Percentiles rank a stretch among this genome's conserved stretches.
Conservation (phyloP, 2,888 invertebrate genomes). For the Tenthredo notha region DNA sequence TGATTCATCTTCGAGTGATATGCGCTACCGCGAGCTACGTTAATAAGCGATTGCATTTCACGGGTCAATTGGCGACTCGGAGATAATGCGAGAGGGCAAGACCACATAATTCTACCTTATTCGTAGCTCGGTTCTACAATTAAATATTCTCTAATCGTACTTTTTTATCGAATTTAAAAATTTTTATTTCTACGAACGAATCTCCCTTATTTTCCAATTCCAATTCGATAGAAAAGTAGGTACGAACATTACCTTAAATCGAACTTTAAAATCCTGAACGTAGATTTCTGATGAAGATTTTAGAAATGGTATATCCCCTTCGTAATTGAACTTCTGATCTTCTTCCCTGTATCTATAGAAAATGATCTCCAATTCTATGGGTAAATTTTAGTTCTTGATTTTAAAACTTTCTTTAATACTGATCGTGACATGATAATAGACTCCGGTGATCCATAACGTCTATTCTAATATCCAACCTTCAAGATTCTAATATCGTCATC, state of each 20-base stretch:
- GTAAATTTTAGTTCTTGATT: not conserved
- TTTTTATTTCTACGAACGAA: too few species aligned
- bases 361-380: too few species aligned
- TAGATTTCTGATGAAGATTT: not conserved
- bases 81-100: not conserved
- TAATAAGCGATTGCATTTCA: slow-evolving; percentile 29
- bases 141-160: not conserved
- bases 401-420: not conserved
- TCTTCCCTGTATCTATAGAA: too few species aligned
- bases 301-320: not conserved
- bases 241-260: too few species aligned
- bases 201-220: too few species aligned
- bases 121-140: not conserved
- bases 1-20: not conserved
- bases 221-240: too few species aligned
- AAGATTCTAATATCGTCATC: slow-evolving; percentile 52
- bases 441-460: slow-evolving; percentile 11
- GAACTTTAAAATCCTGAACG: too few species aligned
- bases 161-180: too few species aligned
- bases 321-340: not conserved
- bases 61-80: slow-evolving; percentile 33
- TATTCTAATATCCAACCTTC: slow-evolving; percentile 53
- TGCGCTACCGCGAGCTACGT: not conserved
- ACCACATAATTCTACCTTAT: not conserved
- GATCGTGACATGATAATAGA: not conserved